Base-by-base conservation (phyloP, 2,797 vertebrate species). In the Rousettus madagascariensis region DNA sequence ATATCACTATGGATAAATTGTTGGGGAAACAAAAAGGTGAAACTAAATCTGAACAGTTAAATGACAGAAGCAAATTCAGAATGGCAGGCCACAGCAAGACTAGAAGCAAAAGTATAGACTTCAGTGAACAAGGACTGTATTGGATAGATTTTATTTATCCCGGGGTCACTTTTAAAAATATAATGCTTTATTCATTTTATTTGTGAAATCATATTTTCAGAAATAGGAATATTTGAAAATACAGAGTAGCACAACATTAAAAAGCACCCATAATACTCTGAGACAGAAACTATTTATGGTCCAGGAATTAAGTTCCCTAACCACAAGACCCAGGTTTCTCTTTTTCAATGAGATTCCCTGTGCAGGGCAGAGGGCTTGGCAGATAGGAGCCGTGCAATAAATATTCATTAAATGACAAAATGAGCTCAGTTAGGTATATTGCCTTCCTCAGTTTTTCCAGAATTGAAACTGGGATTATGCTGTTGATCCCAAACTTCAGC, bases 141-240 rank as follows among this genome's bases (percentile, higher is more conserved):
- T 61, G 19, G 12, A 41, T 30, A 91, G 22, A 66, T 89, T 93
- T 96, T 90, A 57, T 33, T 82, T 71, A 93, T 86, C 61, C 46
- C 63, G 24, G 20, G 24, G 11, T 20, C 13, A 49, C 33, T 71
- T 83, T 69, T 78, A 20, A 66, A 90, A 89, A 85, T 43, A 46
- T 16, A 71, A 68, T 46, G 0, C 22, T 53, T 61, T 65, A n/a
- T 38, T 77, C 28, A 51, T 57, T 72, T 61, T 51, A 72, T 69
- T 41, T 91, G 13, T 63, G 16, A 93, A 91, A 82, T 88, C 8
- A 33, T 65, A 61, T 82, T 95, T 97, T 95, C 38, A 85, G 26
- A 20, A 71, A 74, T 30, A 71, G 24, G 9, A 53, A 51, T 15
- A 91, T 95, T 94, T 43, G 5, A 93, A 93, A 75, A 89, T 53